Base-by-base conservation (phyloP, 2,113 vertebrate species). In the Pelmatolapia mariae region DNA sequence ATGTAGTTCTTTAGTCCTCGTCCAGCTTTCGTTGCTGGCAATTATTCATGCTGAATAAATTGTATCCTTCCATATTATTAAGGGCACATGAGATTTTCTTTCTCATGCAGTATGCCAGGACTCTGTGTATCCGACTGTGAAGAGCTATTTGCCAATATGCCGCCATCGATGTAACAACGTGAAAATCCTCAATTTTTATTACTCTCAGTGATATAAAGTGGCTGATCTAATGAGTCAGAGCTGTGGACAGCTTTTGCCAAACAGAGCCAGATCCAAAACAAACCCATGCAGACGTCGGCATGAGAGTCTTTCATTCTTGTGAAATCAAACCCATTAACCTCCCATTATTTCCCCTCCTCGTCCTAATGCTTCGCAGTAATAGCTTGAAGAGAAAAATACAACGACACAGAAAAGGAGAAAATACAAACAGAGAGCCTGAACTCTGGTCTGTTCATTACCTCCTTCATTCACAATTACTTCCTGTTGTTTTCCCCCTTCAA, bases 281-380 rank as follows among this genome's bases (percentile, higher is more conserved):
- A 91, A 87, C 80, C 52, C 45, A 16, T 38, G 59, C 85, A 92
- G 83, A 92, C 82, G 3, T 52, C 26, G 56, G 79, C 78, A 56
- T 84, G 59, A 83, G 53, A 86, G 85, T 81, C 56, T 87, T 54
- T 88, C 61, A 59, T 68, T 68, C 80, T 90, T 86, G 82, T 81
- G 89, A 92, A 92, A 90, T 93, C 84, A 91, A 90, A 90, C 84
- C 50, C 87, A 89, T 93, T 89, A 90, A 92, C 86, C 91, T 83
- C 80, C 26, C 57, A 31, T 36, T 76, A 6, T 31, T 80, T 63
- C 47, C 26, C 66, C 22, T 80, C 38, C 73, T 84, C 43, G 19
- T 71, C 66, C 82, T 82, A 22, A 79, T 31, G 54, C 80, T 85
- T 82, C 33, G 79, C 59, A 79, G 76, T 76, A 52, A 73, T 45